phyloP scores from a whole-genome alignment of 2,888 invertebrate species.

The Drosophila ezoana region DNA sequence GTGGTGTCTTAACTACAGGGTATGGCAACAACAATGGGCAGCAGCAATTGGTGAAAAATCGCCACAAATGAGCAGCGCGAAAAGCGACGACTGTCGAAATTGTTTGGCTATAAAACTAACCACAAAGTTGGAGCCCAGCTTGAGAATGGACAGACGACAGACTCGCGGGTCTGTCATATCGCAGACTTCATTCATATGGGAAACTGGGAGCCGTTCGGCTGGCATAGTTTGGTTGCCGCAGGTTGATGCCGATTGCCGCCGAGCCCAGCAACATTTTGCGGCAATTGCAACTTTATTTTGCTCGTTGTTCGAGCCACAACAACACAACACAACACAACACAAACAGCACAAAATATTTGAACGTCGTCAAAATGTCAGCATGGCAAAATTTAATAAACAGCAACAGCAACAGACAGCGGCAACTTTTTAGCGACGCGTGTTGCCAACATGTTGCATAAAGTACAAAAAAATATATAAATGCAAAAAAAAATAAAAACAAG shows the following conservation, averaged over 20 bases:
- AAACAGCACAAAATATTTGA: conserved; percentile 54
- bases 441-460: conserved; percentile 70
- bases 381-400: conserved; percentile 72
- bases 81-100: conserved; percentile 72
- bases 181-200: conserved; percentile 69
- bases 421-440: conserved; percentile 58
- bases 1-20: conserved; percentile 14
- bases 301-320: conserved; percentile 30
- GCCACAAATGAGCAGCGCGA: conserved; percentile 69
- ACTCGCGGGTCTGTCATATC: conserved; percentile 52
- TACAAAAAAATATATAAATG: conserved; percentile 23
- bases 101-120: conserved; percentile 68
- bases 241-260: conserved; percentile 49
- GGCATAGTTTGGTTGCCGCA: conserved; percentile 42
- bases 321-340: conserved; percentile 23
- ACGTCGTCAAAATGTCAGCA: conserved; percentile 74
- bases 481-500: conserved; percentile 25
- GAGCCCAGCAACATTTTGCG: conserved; percentile 73
- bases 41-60: conserved; percentile 51
- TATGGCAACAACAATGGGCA: conserved; percentile 13
- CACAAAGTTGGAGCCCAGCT: conserved; percentile 57
- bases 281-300: conserved; percentile 77
- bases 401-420: conserved; percentile 46
- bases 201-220: conserved; percentile 56
- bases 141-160: conserved; percentile 30